These are phyloP conservation scores for Orussus abietinus DNA, from an alignment of 1,140 invertebrate genomes.

Conservation along the genomic window DNA sequence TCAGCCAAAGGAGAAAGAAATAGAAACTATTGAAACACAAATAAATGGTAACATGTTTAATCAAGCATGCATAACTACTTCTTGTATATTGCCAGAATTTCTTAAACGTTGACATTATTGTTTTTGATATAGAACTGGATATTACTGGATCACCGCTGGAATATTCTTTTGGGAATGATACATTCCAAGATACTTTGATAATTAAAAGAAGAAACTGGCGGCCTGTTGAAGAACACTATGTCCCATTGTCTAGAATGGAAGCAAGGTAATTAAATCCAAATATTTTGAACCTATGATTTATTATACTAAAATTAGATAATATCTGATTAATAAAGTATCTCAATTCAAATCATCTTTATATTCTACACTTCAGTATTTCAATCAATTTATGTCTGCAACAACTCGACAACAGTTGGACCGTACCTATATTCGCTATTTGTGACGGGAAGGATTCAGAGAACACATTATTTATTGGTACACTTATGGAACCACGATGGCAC, in stretches of 20 bases:
- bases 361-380: slow-evolving; percentile 18
- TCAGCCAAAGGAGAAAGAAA: too few species aligned
- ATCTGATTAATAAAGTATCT: slow-evolving; percentile 5
- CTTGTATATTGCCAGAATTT: background rate
- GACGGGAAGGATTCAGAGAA: slow-evolving; percentile 25
- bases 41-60: too few species aligned
- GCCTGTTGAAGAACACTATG: slow-evolving; percentile 29
- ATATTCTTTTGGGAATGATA: slow-evolving; percentile 27
- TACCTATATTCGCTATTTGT: slow-evolving; percentile 35
- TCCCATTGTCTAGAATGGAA: slow-evolving; percentile 22
- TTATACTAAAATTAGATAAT: background rate
- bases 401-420: slow-evolving; percentile 12
- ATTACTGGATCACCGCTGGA: slow-evolving; percentile 33
- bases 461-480: slow-evolving; percentile 30
- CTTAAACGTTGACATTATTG: background rate
- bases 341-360: slow-evolving; percentile 5
- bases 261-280: slow-evolving; percentile 24
- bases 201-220: slow-evolving; percentile 26
- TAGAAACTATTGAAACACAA: too few species aligned
- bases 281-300: background rate
- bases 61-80: too few species aligned
- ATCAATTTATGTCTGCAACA: slow-evolving; percentile 19
- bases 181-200: slow-evolving; percentile 26
- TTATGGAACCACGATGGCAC: slow-evolving; percentile 25
- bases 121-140: slow-evolving; percentile 23